Evolutionary conservation across 2,113 vertebrate species (phyloP).

Genomic region (Ivindomyrus marchei): DNA sequence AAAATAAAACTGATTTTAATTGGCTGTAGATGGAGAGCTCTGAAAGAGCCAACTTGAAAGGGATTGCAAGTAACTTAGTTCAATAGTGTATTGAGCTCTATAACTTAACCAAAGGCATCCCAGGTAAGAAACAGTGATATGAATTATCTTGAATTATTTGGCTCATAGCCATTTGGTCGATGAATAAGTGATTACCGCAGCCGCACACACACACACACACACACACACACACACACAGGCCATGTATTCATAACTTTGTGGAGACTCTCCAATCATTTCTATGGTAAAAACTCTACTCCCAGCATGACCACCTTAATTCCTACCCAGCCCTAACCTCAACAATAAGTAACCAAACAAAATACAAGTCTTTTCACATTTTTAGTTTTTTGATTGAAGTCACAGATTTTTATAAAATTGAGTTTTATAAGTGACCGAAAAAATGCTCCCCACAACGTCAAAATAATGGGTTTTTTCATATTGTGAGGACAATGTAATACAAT

Average conservation of each 20-base stretch:
- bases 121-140: not conserved
- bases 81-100: not conserved
- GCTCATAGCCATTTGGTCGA: not conserved
- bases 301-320: too few relatives aligned
- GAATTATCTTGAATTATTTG: not conserved
- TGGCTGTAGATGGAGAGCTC: not conserved
- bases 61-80: not conserved
- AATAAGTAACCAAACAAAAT: too few relatives aligned
- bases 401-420: too few relatives aligned
- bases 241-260: not conserved
- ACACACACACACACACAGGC: too few relatives aligned
- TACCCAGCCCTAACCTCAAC: too few relatives aligned
- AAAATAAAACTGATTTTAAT: not conserved
- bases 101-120: not conserved
- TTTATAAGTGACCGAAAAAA: too few relatives aligned
- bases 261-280: not conserved
- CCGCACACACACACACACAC: not conserved
- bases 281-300: not conserved
- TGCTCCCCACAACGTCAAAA: not conserved
- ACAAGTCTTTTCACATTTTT: too few relatives aligned
- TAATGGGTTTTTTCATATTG: not conserved
- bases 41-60: not conserved
- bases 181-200: not conserved
- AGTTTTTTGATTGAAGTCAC: too few relatives aligned
- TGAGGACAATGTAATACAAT: not conserved